These are phyloP conservation scores for Drosophila albomicans DNA, from an alignment of 1,140 invertebrate genomes.

Conservation along the genomic window DNA sequence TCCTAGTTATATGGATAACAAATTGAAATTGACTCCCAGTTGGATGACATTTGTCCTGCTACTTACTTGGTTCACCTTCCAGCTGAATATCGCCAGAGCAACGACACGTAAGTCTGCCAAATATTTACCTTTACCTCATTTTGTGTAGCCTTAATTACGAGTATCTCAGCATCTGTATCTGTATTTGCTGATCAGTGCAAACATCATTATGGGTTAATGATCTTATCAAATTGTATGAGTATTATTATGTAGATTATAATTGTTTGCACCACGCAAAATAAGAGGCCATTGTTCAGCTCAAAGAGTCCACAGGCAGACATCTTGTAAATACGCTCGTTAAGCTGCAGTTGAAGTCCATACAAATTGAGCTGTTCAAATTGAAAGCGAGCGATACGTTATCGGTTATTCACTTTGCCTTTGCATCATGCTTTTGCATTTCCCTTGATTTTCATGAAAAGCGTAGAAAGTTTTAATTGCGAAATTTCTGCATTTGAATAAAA, in stretches of 20 bases:
- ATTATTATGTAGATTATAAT: constrained; percentile 66
- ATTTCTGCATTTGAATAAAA: no score
- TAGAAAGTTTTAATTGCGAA: no score
- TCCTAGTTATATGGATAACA: constrained; percentile 7
- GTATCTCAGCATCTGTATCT: constrained; percentile 28
- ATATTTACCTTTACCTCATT: constrained; percentile 31
- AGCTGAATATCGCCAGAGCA: constrained; percentile 52
- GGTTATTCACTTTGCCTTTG: neutral
- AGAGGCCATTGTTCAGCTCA: constrained; percentile 58
- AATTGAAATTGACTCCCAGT: constrained; percentile 27
- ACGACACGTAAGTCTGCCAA: constrained; percentile 67
- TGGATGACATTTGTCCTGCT: no score
- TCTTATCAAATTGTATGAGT: constrained; percentile 75
- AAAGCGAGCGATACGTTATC: neutral
- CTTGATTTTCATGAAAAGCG: no score
- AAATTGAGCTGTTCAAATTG: constrained; percentile 42
- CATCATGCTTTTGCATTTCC: no score
- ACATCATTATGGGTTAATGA: constrained; percentile 62
- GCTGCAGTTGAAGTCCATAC: constrained; percentile 59
- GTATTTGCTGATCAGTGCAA: constrained; percentile 19
- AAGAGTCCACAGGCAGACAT: constrained; percentile 63
- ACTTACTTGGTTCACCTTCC: no score
- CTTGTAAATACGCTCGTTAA: constrained; percentile 44
- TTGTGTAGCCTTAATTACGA: constrained; percentile 13
- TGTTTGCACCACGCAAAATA: constrained; percentile 56